Evolutionary conservation across 2,113 vertebrate genomes (phyloP), one percentile per base, ranked within the genome.

Genomic region (Eulemur rufifrons): DNA sequence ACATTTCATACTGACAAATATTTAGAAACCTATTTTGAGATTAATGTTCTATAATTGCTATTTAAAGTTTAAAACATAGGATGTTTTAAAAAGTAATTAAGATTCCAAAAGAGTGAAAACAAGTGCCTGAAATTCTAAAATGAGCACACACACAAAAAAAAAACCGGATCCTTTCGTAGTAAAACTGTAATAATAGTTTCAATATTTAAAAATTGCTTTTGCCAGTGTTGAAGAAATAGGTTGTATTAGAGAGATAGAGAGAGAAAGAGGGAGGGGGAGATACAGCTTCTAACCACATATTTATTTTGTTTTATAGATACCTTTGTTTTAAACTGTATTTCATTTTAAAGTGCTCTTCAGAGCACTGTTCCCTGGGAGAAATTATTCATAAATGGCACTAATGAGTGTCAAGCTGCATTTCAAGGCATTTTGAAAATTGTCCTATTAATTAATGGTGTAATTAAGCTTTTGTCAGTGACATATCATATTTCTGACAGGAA

Each of bases 371-470:
- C 97, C 98, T 96, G 15, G 81, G 98, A 99, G 98, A 98, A 98
- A 99, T 99, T 98, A 98, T 98, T 99, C 99, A 99, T 98, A 98
- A 99, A 98, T 98, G 98, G 98, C 98, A 98, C 99, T 99, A 99
- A 99, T 99, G 99, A 99, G 99, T 98, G 99, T 98, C 98, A 99
- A 99, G 98, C 98, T 98, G 98, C 95, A 99, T 99, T 98, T 98
- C 98, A 98, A 98, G 98, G 97, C 99, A 98, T 98, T 99, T 99
- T 99, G 99, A 99, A 99, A 99, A 99, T 99, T 99, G 98, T 99
- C 99, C 99, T 99, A 99, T 99, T 99, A 99, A 99, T 99, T 99
- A 99, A 99, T 99, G 99, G 98, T 99, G 99, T 99, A 99, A 99
- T 99, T 99, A 99, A 99, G 99, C 98, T 99, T 99, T 99, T 99